A percentile compares a stretch with the other conserved stretches of the same genome.
phyloP scores from a whole-genome alignment of 2,888 invertebrate genomes.

The Agrochola circellaris region DNA sequence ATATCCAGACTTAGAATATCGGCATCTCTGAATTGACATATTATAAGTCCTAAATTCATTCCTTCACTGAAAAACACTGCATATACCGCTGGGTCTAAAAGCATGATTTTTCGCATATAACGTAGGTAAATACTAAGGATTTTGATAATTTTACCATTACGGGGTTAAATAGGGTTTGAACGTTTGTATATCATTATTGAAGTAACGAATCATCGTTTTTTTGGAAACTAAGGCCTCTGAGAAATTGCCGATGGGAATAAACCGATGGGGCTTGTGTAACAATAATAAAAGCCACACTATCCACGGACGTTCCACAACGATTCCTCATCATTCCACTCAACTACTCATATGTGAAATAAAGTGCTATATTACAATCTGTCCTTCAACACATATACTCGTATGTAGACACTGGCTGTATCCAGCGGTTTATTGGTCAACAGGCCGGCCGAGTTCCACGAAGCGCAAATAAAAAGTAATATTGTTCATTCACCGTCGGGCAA shows the following conservation, averaged over 20 bases:
- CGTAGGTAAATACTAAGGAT: no score
- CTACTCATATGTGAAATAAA: slow-evolving; percentile 3
- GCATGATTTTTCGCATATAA: neutral
- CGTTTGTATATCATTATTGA: neutral
- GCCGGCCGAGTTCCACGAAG: neutral
- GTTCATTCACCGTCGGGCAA: neutral
- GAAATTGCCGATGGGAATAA: neutral
- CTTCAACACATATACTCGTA: neutral
- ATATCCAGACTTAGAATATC: no score
- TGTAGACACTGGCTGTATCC: neutral
- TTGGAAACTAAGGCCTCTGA: neutral
- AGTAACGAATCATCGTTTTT: neutral
- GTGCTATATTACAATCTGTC: slow-evolving; percentile 2
- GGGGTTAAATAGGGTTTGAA: neutral
- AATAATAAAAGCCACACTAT: neutral
- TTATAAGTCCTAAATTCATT: no score
- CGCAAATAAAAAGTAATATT: slow-evolving; percentile 19
- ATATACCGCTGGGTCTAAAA: no score
- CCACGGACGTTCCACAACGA: neutral
- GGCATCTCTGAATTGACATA: no score
- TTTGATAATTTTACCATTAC: neutral
- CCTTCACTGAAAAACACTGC: no score
- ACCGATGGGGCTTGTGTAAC: neutral
- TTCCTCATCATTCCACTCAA: neutral
- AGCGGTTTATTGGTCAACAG: neutral